Conservation (phyloP, 2,888 invertebrate genomes). For the Thymelicus lineola region DNA sequence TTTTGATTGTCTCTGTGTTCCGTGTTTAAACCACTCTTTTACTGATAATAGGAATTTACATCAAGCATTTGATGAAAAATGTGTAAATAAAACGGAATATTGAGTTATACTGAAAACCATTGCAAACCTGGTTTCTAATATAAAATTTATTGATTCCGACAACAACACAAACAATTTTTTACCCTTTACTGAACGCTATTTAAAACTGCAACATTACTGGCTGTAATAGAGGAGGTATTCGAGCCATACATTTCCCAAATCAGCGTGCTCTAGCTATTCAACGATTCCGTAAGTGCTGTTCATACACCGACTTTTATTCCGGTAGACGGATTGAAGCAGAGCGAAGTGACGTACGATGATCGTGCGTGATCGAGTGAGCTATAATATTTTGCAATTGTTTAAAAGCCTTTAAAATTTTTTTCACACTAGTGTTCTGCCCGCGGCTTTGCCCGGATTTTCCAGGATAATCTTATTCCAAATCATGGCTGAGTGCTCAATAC, state of each 20-base stretch:
- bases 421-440: neutral
- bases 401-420: neutral
- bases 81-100: too few relatives aligned
- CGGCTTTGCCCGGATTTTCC: too few relatives aligned
- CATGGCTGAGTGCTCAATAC: too few relatives aligned
- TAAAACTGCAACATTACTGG: neutral
- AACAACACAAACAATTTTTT: too few relatives aligned
- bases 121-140: too few relatives aligned
- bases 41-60: too few relatives aligned
- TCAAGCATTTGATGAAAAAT: too few relatives aligned
- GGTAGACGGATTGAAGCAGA: slow-evolving; percentile 67
- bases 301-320: slow-evolving; percentile 70
- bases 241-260: neutral
- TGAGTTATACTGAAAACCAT: too few relatives aligned
- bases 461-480: too few relatives aligned
- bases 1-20: too few relatives aligned
- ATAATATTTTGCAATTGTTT: neutral
- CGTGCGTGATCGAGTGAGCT: slow-evolving; percentile 47
- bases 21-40: too few relatives aligned
- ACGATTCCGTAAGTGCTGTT: slow-evolving; percentile 9
- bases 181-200: neutral
- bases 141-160: too few relatives aligned
- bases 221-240: neutral
- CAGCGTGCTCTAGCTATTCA: slow-evolving; percentile 2
- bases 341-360: slow-evolving; percentile 49